These are phyloP conservation scores for Plectrocnemia conspersa DNA, from an alignment of 1,140 invertebrate species.

Conservation along the genomic window DNA sequence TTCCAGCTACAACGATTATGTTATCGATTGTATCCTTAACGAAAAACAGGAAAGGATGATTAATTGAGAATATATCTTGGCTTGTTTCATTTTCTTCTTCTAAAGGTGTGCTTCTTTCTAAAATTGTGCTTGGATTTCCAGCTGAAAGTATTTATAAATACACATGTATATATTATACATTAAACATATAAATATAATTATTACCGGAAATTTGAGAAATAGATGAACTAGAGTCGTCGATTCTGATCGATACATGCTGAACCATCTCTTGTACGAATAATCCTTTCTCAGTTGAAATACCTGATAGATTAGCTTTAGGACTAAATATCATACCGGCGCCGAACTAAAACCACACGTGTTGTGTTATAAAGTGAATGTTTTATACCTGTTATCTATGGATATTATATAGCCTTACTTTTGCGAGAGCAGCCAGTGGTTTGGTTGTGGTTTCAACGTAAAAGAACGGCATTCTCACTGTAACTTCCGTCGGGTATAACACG, in stretches of 20 bases:
- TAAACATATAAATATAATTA: conserved; percentile 4
- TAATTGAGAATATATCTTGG: conserved; percentile 51
- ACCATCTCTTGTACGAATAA: conserved; percentile 58
- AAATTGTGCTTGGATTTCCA: conserved; percentile 30
- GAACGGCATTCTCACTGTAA: conserved; percentile 45
- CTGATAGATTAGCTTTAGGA: conserved; percentile 51
- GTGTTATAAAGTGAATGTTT: not conserved
- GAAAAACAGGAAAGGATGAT: conserved; percentile 66
- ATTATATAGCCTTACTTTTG: conserved; percentile 40
- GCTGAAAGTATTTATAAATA: conserved; percentile 36
- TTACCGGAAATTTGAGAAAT: conserved; percentile 41
- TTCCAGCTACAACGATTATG: conserved; percentile 60
- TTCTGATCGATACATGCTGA: conserved; percentile 56
- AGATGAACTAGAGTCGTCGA: conserved; percentile 44
- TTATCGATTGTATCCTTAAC: conserved; percentile 58
- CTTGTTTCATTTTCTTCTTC: not conserved
- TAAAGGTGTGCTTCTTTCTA: conserved; percentile 23
- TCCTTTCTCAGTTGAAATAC: conserved; percentile 52
- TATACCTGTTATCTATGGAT: not conserved
- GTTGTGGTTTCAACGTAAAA: conserved; percentile 51
- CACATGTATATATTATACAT: not conserved
- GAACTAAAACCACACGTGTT: conserved; percentile 42
- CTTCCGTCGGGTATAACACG: conserved; percentile 40
- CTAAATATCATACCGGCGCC: conserved; percentile 56
- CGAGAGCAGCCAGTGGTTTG: conserved; percentile 48